A percentile compares a stretch with the other conserved stretches of the same genome.
Evolutionary conservation across 1,140 invertebrate species (phyloP).

Genomic region (Aphaenogaster floridana): DNA sequence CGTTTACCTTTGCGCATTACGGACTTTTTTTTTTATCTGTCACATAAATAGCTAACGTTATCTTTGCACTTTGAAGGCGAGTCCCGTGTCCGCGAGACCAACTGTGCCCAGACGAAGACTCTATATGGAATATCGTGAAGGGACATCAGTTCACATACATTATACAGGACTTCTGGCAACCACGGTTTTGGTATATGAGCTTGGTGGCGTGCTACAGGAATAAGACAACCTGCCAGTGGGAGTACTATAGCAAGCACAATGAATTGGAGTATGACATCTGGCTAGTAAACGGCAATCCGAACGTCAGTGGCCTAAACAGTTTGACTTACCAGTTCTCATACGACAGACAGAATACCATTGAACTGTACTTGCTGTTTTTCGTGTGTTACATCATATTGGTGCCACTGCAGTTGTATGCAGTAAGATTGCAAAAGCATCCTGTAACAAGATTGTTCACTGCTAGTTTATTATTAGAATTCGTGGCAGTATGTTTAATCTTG

Average conservation of each 20-base stretch:
- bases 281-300: slow-evolving; percentile 98
- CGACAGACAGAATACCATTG: slow-evolving; percentile 97
- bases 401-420: slow-evolving; percentile 96
- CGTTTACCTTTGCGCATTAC: background rate
- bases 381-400: slow-evolving; percentile 95
- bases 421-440: slow-evolving; percentile 94
- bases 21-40: background rate
- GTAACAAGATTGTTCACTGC: slow-evolving; percentile 96
- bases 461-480: slow-evolving; percentile 94
- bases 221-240: slow-evolving; percentile 93
- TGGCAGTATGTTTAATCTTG: slow-evolving; percentile 94
- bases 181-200: slow-evolving; percentile 98
- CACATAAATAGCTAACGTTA: background rate
- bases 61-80: slow-evolving; percentile 85
- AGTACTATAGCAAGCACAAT: slow-evolving; percentile 89
- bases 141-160: slow-evolving; percentile 97
- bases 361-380: slow-evolving; percentile 96
- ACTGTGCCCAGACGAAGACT: slow-evolving; percentile 96
- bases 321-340: slow-evolving; percentile 98
- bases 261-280: slow-evolving; percentile 96
- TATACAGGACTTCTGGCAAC: slow-evolving; percentile 95
- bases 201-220: slow-evolving; percentile 96
- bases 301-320: slow-evolving; percentile 93
- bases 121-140: slow-evolving; percentile 93
- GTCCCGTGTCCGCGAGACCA: slow-evolving; percentile 94